These are phyloP conservation scores for Montipora efflorescens DNA, from an alignment of 64 coral and sea anemone genomes.

Conservation along the genomic window DNA sequence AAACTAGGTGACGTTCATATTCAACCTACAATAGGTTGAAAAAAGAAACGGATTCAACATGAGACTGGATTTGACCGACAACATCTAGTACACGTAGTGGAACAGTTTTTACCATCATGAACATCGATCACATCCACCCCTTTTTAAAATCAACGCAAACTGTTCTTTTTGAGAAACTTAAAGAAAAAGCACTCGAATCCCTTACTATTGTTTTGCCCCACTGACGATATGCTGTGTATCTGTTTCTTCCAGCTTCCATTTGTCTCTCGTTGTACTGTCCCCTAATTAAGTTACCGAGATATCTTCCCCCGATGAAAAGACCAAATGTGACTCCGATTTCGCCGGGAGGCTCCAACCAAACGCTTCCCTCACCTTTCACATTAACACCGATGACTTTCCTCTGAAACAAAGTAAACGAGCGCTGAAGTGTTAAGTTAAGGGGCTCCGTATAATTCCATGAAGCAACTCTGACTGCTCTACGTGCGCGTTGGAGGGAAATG, in stretches of 20 bases:
- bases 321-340: not conserved
- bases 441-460: not conserved
- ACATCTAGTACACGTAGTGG: too few relatives aligned
- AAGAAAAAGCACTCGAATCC: not conserved
- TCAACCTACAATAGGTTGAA: too few relatives aligned
- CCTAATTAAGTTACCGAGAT: not conserved
- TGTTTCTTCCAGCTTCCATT: not conserved
- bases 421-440: not conserved
- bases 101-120: too few relatives aligned
- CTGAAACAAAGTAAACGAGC: conserved; percentile 21
- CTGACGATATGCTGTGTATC: not conserved
- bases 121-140: too few relatives aligned
- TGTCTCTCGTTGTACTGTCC: not conserved
- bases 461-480: not conserved
- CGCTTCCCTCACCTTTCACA: not conserved
- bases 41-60: too few relatives aligned
- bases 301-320: not conserved
- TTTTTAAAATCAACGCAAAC: too few relatives aligned
- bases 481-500: not conserved
- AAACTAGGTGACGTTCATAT: too few relatives aligned
- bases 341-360: not conserved
- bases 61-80: too few relatives aligned
- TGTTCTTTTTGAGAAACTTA: too few relatives aligned
- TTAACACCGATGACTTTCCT: conserved; percentile 22
- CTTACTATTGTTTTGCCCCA: not conserved